Evolutionary conservation across 2,797 vertebrate genomes (phyloP).

Genomic region (Phyllotis vaccarum): DNA sequence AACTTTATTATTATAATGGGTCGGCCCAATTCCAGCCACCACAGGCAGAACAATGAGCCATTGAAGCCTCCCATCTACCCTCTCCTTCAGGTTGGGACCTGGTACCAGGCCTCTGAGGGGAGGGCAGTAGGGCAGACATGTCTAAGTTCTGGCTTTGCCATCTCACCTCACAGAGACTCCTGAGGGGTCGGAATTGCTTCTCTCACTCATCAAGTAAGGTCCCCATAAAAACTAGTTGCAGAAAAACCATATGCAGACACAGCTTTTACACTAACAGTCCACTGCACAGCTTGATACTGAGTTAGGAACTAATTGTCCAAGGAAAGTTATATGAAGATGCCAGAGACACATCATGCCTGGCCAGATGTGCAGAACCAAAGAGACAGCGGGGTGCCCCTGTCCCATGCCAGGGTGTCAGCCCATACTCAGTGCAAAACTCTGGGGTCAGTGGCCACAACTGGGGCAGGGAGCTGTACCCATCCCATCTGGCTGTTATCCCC

Average conservation of each 20-base stretch:
- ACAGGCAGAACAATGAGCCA: slow-evolving; percentile 68
- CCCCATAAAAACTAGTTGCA: background rate
- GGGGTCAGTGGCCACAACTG: background rate
- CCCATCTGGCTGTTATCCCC: background rate
- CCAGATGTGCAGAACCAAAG: background rate
- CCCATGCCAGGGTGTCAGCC: background rate
- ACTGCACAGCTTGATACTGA: background rate
- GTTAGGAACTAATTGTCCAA: slow-evolving; percentile 2
- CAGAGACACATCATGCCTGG: background rate
- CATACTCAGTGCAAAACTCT: background rate
- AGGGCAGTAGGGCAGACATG: background rate
- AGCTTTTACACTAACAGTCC: slow-evolving; percentile 3
- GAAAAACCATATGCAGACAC: background rate
- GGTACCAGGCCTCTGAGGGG: background rate
- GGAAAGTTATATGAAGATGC: slow-evolving; percentile 27
- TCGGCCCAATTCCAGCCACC: slow-evolving; percentile 49
- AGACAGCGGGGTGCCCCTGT: background rate
- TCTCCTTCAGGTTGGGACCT: background rate
- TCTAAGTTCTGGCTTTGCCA: background rate
- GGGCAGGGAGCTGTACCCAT: background rate
- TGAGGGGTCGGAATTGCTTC: background rate
- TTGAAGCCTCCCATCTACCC: slow-evolving; percentile 57
- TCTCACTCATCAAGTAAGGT: slow-evolving; percentile 12
- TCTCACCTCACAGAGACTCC: background rate
- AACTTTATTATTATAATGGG: slow-evolving; percentile 74